Evolutionary conservation across 2,888 invertebrate genomes (phyloP).

Genomic region (Hedya salicella): DNA sequence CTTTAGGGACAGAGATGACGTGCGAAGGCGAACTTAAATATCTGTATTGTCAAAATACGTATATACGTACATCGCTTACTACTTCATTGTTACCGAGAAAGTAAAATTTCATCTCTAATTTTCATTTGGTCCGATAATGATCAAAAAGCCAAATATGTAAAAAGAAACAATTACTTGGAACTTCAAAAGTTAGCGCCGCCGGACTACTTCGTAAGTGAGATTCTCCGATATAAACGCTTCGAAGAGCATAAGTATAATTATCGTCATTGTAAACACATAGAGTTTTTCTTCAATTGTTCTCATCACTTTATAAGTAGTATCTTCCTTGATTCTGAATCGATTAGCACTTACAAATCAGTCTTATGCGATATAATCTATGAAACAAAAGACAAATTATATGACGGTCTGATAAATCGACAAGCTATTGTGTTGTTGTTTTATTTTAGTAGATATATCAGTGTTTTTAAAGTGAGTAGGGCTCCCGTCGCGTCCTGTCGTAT

Average conservation of each 20-base stretch:
- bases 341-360: slow-evolving; percentile 36
- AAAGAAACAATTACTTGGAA: too few relatives aligned
- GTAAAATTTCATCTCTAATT: too few relatives aligned
- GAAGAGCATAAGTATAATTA: slow-evolving; percentile 45
- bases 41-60: too few relatives aligned
- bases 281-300: slow-evolving; percentile 43
- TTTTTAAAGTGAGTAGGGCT: not conserved
- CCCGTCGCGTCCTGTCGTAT: not conserved
- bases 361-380: slow-evolving; percentile 33
- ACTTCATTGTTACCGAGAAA: too few relatives aligned
- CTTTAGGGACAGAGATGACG: too few relatives aligned
- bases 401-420: slow-evolving; percentile 31
- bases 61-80: too few relatives aligned
- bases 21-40: too few relatives aligned
- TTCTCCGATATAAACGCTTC: not conserved
- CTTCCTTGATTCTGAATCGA: slow-evolving; percentile 48
- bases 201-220: not conserved
- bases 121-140: too few relatives aligned
- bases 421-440: slow-evolving; percentile 29
- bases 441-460: slow-evolving; percentile 2
- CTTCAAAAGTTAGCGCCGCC: too few relatives aligned
- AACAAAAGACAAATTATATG: slow-evolving; percentile 38
- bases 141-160: too few relatives aligned
- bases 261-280: slow-evolving; percentile 42
- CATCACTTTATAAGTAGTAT: slow-evolving; percentile 44